These are phyloP conservation scores for Aldabrachelys gigantea DNA, from an alignment of 2,113 vertebrate genomes.

Conservation along the genomic window DNA sequence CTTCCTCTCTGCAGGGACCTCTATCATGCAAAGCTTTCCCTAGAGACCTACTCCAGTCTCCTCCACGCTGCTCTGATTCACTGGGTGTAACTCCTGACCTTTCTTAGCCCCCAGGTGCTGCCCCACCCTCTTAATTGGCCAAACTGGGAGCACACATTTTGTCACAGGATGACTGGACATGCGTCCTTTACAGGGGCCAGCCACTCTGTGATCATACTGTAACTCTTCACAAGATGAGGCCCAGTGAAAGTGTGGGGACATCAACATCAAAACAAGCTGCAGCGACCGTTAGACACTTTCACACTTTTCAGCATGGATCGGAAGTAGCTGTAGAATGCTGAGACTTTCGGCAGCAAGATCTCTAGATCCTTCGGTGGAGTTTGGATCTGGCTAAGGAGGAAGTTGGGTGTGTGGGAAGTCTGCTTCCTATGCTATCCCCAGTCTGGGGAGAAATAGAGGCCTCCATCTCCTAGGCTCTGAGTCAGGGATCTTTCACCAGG, in stretches of 20 bases:
- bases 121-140: not conserved
- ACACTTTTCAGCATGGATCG: not conserved
- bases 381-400: fast-evolving
- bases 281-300: not conserved
- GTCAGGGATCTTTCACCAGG: not conserved
- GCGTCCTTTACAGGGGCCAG: not conserved
- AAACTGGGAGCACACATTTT: not conserved
- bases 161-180: not conserved
- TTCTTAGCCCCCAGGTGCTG: not conserved
- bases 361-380: not conserved
- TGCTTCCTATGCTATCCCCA: constrained; percentile 47
- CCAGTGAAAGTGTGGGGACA: not conserved
- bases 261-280: not conserved
- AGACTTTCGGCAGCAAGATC: not conserved
- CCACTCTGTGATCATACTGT: not conserved
- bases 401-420: constrained; percentile 35
- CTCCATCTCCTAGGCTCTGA: constrained; percentile 7
- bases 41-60: not conserved
- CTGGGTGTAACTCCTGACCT: not conserved
- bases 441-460: not conserved
- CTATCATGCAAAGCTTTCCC: not conserved
- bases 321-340: not conserved
- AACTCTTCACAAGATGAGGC: not conserved
- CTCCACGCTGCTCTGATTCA: not conserved
- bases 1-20: not conserved